Conservation (phyloP, 2,797 vertebrate genomes). For the Eulemur rubriventer region DNA sequence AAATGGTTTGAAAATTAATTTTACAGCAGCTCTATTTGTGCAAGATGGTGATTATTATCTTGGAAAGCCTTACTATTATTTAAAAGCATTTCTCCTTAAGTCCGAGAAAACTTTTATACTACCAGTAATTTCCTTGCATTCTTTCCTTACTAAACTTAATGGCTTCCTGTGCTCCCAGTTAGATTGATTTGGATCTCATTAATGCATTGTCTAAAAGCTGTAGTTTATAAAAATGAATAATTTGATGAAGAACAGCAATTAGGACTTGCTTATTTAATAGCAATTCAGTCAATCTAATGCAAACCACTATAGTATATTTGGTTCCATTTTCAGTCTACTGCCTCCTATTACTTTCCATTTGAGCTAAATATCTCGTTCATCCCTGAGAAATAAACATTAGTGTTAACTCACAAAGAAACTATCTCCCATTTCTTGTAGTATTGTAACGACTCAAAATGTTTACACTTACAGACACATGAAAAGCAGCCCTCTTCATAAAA, state of each 20-base stretch:
- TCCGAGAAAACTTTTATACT: slow-evolving; percentile 61
- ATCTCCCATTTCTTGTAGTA: not conserved
- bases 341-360: slow-evolving; percentile 40
- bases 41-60: slow-evolving; percentile 38
- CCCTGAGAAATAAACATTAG: slow-evolving; percentile 43
- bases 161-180: slow-evolving; percentile 63
- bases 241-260: slow-evolving; percentile 75
- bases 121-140: slow-evolving; percentile 48
- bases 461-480: not conserved
- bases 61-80: slow-evolving; percentile 32
- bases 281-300: slow-evolving; percentile 70
- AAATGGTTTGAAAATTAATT: slow-evolving; percentile 57
- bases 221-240: slow-evolving; percentile 80
- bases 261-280: slow-evolving; percentile 71
- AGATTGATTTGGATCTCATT: slow-evolving; percentile 66
- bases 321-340: slow-evolving; percentile 17
- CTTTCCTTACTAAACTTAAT: slow-evolving; percentile 63
- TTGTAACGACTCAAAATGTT: slow-evolving; percentile 8
- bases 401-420: slow-evolving; percentile 6
- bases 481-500: not conserved
- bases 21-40: slow-evolving; percentile 18
- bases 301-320: slow-evolving; percentile 56
- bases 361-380: slow-evolving; percentile 37
- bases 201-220: slow-evolving; percentile 60
- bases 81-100: slow-evolving; percentile 58